Evolutionary conservation across 2,113 vertebrate genomes (phyloP).

Genomic region (Cervus canadensis): DNA sequence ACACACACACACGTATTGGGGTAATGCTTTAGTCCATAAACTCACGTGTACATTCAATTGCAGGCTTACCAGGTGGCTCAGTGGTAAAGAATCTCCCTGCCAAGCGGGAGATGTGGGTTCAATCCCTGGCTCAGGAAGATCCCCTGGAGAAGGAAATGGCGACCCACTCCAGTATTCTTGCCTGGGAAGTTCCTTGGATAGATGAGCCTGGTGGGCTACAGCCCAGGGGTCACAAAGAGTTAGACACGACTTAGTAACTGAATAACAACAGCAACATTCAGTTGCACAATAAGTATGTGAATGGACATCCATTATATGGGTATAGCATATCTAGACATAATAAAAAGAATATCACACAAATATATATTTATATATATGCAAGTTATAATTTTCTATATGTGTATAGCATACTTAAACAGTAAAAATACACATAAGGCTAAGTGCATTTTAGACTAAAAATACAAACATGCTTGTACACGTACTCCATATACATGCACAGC

Average conservation of each 20-base stretch:
- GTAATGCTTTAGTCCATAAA: background rate
- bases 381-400: background rate
- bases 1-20: background rate
- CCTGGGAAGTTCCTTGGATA: background rate
- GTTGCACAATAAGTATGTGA: background rate
- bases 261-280: background rate
- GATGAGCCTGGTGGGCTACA: background rate
- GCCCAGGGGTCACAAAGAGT: background rate
- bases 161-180: background rate
- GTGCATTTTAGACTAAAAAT: background rate
- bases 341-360: background rate
- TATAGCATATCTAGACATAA: background rate
- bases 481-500: background rate
- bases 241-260: background rate
- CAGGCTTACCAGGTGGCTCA: background rate
- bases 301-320: background rate
- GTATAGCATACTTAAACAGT: background rate
- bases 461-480: background rate
- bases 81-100: background rate
- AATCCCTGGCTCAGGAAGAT: background rate
- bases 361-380: background rate
- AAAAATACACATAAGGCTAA: background rate
- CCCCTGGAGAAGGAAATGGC: background rate
- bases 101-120: background rate
- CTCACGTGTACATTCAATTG: background rate